Evolutionary conservation across 2,888 invertebrate species (phyloP).

Genomic region (Corbicula japonica): DNA sequence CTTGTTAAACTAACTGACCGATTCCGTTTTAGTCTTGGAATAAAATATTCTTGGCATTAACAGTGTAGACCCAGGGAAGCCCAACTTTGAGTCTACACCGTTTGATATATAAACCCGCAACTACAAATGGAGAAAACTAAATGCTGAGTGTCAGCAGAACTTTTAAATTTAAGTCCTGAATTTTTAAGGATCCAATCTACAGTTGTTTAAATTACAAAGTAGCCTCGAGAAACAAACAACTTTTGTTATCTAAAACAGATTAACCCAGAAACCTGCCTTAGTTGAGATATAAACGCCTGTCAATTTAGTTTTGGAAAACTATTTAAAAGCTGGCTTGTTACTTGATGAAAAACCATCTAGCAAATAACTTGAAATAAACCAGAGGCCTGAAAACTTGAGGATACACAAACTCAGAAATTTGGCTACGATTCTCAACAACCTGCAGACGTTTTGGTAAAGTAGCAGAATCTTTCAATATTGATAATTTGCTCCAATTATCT

Average conservation of each 20-base stretch:
- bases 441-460: slow-evolving; percentile 24
- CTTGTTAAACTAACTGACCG: no score
- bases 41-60: no score
- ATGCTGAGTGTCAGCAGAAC: no score
- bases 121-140: no score
- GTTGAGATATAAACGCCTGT: slow-evolving; percentile 30
- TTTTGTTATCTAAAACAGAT: slow-evolving; percentile 30
- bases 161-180: background rate
- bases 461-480: slow-evolving; percentile 24
- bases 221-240: slow-evolving; percentile 25
- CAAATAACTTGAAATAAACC: slow-evolving; percentile 30
- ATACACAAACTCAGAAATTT: slow-evolving; percentile 24
- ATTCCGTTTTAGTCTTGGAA: no score
- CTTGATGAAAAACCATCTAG: slow-evolving; percentile 10
- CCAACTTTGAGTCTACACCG: no score
- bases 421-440: slow-evolving; percentile 14
- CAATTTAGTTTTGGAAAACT: slow-evolving; percentile 39
- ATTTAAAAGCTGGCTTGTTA: slow-evolving; percentile 37
- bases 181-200: slow-evolving; percentile 9
- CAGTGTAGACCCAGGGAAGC: no score
- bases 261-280: slow-evolving; percentile 20
- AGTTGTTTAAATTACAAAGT: slow-evolving; percentile 43
- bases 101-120: no score
- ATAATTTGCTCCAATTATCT: slow-evolving; percentile 39
- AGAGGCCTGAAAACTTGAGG: background rate